Base-by-base conservation (phyloP, 2,113 vertebrate genomes). In the Paralichthys olivaceus region DNA sequence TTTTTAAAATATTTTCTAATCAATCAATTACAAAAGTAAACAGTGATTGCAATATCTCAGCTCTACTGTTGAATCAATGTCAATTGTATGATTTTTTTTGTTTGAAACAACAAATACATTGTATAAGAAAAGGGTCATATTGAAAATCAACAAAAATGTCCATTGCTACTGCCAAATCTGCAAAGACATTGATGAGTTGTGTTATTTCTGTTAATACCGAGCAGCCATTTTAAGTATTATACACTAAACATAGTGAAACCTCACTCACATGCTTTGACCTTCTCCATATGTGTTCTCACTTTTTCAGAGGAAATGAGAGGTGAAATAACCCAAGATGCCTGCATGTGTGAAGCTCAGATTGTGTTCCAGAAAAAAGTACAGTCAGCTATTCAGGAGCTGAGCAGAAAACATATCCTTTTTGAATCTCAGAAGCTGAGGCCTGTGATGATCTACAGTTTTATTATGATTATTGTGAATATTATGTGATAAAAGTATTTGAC, bases 391-490 rank as follows among this genome's bases (percentile, higher is more conserved):
- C 94, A 96, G 85, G 93, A 95, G 72, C 90, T 99, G 70, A 95
- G 91, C 70, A 86, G 83, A 83, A 98, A 95, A 93, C 83, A 99
- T 98, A 99, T 99, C 97, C 97, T 99, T 98, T 57, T 92, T 74
- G 2, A 5, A 14, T 51, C 53, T 20, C 40, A 32, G 2, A 53
- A 12, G 25, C 1, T 28, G 34, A 17, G 20, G 9, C n/a, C 40
- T 37, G 5, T 23, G 49, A 13, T 8, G 25, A 43, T 56, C 17
- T 1, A 43, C 3, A 28, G 7, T 34, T 29, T 56, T 4, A 34
- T 55, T 22, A 2, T 47, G 20, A 19, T 14, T 8, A 28, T 19
- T n/a, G 0, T 14, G 4, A 40, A 65, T 34, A 66, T 58, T 60
- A 43, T 58, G 3, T 28, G 22, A 57, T 0, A 53, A 4, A 55